Evolutionary conservation across 1,140 invertebrate species (phyloP).

Genomic region (Bombus difficillimus): DNA sequence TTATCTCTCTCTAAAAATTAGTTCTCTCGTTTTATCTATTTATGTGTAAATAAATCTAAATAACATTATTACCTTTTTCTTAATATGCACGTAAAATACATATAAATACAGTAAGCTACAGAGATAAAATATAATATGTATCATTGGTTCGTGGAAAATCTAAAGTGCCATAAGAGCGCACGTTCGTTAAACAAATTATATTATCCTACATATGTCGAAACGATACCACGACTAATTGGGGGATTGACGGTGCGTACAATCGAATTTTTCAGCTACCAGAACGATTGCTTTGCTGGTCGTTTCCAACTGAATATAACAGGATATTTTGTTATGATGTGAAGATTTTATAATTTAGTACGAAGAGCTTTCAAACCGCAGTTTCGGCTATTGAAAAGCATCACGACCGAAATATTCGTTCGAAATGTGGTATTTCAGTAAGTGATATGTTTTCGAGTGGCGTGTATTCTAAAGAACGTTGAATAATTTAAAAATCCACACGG

Average conservation of each 20-base stretch:
- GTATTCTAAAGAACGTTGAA: background rate
- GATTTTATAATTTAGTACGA: constrained; percentile 35
- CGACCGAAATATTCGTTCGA: background rate
- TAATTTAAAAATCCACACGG: background rate
- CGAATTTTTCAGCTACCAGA: constrained; percentile 29
- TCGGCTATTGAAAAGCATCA: constrained; percentile 1
- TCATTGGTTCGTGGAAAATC: background rate
- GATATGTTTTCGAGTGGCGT: background rate
- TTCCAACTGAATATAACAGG: constrained; percentile 20
- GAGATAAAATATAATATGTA: background rate
- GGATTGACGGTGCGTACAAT: constrained; percentile 18
- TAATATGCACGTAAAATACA: background rate
- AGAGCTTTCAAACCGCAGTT: background rate
- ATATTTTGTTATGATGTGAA: constrained; percentile 25
- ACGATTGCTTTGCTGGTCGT: constrained; percentile 31
- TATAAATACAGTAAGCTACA: background rate
- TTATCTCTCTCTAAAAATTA: too few relatives aligned
- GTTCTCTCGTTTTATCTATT: too few relatives aligned
- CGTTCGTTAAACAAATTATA: constrained; percentile 34
- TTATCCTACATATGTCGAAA: background rate
- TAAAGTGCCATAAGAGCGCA: background rate
- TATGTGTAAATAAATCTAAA: background rate
- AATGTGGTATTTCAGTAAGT: background rate
- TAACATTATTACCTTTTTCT: background rate
- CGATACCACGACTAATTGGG: constrained; percentile 20